phyloP scores from a whole-genome alignment of 2,888 invertebrate species.

The Cephus sareptanus region DNA sequence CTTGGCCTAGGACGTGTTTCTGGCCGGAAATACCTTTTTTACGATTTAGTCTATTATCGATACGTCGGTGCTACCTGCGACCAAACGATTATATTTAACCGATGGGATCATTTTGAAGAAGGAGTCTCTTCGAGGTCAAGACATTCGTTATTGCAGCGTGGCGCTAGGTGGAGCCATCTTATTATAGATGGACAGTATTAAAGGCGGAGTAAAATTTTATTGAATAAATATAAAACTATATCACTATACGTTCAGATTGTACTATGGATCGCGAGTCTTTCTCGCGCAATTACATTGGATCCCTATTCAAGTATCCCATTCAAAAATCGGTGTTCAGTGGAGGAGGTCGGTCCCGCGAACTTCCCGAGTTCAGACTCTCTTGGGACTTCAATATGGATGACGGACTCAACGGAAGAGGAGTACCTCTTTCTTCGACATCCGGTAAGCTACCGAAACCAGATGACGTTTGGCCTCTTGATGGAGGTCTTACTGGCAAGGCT shows the following conservation, averaged over 20 bases:
- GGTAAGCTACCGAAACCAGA: constrained; percentile 54
- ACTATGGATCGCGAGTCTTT: background rate
- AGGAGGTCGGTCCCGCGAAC: constrained; percentile 29
- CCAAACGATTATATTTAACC: background rate
- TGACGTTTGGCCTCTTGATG: constrained; percentile 47
- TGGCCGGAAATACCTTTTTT: background rate
- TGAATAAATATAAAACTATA: constrained; percentile 22
- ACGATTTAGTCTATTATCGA: background rate
- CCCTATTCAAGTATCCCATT: background rate
- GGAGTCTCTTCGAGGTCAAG: background rate
- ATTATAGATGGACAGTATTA: background rate
- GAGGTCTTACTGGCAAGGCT: constrained; percentile 34
- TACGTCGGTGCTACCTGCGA: background rate
- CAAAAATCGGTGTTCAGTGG: constrained; percentile 18
- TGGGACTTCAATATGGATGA: constrained; percentile 23
- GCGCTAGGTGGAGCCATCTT: background rate
- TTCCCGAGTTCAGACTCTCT: constrained; percentile 36
- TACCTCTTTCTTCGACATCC: constrained; percentile 38
- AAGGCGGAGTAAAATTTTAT: constrained; percentile 11
- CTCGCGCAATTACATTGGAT: background rate
- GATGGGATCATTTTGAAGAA: background rate
- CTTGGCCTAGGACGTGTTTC: background rate
- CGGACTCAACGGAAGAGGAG: background rate
- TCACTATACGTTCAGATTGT: constrained; percentile 11
- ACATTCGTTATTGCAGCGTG: background rate